A percentile compares a stretch with the other conserved stretches of the same genome.
Evolutionary conservation across 2,113 vertebrate species (phyloP).

Genomic region (Psittacus erithacus): DNA sequence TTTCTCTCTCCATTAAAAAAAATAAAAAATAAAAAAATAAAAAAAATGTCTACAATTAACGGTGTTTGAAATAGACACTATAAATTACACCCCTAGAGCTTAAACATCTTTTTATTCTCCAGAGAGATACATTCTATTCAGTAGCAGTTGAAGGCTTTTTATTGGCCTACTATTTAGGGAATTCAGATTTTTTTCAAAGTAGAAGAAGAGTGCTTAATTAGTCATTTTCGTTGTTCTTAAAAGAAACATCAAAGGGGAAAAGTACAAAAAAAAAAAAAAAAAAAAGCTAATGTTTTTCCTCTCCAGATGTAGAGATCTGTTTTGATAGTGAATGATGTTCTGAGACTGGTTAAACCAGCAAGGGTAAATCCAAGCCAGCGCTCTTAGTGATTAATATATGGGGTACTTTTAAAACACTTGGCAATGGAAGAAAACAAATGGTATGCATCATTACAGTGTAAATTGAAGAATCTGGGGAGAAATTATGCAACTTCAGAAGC

Average conservation of each 20-base stretch:
- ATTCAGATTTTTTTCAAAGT: neutral
- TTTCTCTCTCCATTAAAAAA: neutral
- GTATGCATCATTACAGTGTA: neutral
- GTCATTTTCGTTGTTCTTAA: neutral
- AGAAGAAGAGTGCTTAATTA: neutral
- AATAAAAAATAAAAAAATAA: neutral
- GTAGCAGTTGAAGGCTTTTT: neutral
- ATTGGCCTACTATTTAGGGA: neutral
- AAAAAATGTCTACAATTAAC: neutral
- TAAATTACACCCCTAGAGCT: neutral
- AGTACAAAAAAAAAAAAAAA: neutral
- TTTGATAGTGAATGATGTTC: neutral
- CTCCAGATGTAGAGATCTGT: neutral
- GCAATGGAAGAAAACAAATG: neutral
- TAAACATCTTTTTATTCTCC: neutral
- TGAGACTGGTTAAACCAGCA: neutral
- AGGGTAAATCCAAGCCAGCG: neutral
- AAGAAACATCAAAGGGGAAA: neutral
- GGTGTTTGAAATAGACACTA: neutral
- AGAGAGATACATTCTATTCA: neutral
- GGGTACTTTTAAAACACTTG: neutral
- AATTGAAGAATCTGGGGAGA: neutral
- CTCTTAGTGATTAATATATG: neutral
- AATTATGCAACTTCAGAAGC: neutral
- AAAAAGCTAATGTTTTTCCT: neutral